Conservation (phyloP, 37 sponge, comb jelly and placozoan species). For the Dysidea cf. avara region DNA sequence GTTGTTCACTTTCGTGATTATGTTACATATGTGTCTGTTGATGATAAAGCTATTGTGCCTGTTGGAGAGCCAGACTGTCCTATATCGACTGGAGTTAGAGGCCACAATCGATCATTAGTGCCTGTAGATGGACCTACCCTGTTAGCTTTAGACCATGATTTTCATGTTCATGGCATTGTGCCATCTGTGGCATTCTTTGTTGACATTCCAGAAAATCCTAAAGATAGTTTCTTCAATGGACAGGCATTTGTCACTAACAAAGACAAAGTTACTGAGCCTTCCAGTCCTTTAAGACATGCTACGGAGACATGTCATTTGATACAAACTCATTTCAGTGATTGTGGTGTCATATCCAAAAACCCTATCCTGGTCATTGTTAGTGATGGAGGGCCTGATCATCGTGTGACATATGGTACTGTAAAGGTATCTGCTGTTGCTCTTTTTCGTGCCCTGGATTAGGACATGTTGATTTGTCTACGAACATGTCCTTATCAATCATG, state of each 20-base stretch:
- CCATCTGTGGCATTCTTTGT: constrained; percentile 20
- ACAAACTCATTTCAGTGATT: background rate
- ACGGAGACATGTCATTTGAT: constrained; percentile 14
- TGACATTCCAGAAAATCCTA: constrained; percentile 4
- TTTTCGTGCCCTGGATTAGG: too few relatives aligned
- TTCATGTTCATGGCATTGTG: too few relatives aligned
- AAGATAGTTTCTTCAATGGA: constrained; percentile 23
- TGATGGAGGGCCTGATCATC: constrained; percentile 37
- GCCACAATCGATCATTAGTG: constrained; percentile 33
- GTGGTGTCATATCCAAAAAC: background rate
- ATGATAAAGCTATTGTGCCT: background rate
- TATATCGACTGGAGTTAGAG: too few relatives aligned
- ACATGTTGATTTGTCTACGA: too few relatives aligned
- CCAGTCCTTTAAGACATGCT: constrained; percentile 35
- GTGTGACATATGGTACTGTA: constrained; percentile 35
- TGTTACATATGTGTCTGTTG: too few relatives aligned
- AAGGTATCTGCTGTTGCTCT: constrained; percentile 14
- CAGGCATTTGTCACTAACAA: constrained; percentile 38
- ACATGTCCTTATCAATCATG: too few relatives aligned
- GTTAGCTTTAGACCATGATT: constrained; percentile 29
- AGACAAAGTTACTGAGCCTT: constrained; percentile 40
- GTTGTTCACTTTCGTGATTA: too few relatives aligned
- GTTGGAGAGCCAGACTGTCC: too few relatives aligned
- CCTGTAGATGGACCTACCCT: constrained; percentile 19
- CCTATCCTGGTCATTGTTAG: too few relatives aligned